Conservation (phyloP, 1,140 invertebrate species). For the Holotrichia oblita region DNA sequence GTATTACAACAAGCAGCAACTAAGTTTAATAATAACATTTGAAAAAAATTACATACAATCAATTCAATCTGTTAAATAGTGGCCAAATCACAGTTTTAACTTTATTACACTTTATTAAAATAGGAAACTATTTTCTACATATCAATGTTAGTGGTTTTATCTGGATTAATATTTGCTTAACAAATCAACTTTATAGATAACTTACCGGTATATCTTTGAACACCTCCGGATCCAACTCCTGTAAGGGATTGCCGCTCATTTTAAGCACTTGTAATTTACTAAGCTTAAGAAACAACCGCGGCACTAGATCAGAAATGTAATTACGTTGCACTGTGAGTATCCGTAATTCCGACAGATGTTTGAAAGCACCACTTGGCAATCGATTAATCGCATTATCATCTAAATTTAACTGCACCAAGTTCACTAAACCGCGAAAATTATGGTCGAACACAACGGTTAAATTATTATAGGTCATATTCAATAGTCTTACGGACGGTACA, state of each 20-base stretch:
- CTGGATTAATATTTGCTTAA: neutral
- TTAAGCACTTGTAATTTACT: conserved; percentile 75
- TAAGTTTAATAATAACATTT: too few relatives aligned
- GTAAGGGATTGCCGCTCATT: conserved; percentile 76
- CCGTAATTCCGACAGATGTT: conserved; percentile 73
- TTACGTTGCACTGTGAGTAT: conserved; percentile 75
- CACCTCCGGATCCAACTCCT: conserved; percentile 71
- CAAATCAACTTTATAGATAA: conserved; percentile 9
- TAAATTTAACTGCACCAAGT: conserved; percentile 83
- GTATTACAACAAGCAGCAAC: too few relatives aligned
- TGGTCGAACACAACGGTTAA: conserved; percentile 81
- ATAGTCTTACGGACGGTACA: conserved; percentile 70
- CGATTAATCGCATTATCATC: conserved; percentile 79
- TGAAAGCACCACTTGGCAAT: conserved; percentile 80
- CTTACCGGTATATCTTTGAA: conserved; percentile 60
- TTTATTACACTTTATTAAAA: too few relatives aligned
- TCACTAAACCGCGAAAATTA: conserved; percentile 83
- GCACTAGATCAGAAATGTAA: conserved; percentile 72
- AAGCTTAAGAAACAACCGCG: conserved; percentile 75
- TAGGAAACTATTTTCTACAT: too few relatives aligned
- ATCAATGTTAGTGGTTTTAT: too few relatives aligned
- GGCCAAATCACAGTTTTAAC: too few relatives aligned
- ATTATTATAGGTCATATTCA: conserved; percentile 80
- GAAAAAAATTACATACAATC: too few relatives aligned
- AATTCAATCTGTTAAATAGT: too few relatives aligned